phyloP scores from a whole-genome alignment of 2,113 vertebrate species.

The Phodopus roborovskii region DNA sequence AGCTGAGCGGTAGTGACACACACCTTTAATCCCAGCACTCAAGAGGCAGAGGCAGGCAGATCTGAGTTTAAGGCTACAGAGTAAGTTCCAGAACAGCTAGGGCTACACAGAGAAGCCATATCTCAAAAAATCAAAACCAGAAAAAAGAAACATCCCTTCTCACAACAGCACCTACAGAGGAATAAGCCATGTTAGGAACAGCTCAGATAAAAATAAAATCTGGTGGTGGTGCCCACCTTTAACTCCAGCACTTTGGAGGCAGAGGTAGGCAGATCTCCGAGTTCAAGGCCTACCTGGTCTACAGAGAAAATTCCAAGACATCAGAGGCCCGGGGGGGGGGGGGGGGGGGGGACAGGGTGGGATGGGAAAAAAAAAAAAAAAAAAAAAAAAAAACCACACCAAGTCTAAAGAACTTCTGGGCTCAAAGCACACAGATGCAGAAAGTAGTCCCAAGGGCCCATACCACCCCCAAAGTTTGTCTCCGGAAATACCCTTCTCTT shows the following conservation, averaged over 20 bases:
- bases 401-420: slow-evolving; percentile 37
- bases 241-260: too few relatives aligned
- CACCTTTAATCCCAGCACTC: background rate
- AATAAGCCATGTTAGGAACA: slow-evolving; percentile 33
- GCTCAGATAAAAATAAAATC: background rate
- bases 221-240: too few relatives aligned
- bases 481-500: background rate
- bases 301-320: too few relatives aligned
- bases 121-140: background rate
- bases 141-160: background rate
- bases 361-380: too few relatives aligned
- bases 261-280: too few relatives aligned
- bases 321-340: too few relatives aligned
- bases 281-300: too few relatives aligned
- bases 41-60: background rate
- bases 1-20: too few relatives aligned
- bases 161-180: slow-evolving; percentile 5
- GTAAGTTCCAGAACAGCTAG: background rate
- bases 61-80: background rate
- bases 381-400: background rate
- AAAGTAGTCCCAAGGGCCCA: background rate
- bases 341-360: too few relatives aligned
- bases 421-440: background rate
- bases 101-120: background rate
- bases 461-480: background rate